phyloP scores from a whole-genome alignment of 92 coral and sea anemone genomes.

The Umimayanthus chanpuru region DNA sequence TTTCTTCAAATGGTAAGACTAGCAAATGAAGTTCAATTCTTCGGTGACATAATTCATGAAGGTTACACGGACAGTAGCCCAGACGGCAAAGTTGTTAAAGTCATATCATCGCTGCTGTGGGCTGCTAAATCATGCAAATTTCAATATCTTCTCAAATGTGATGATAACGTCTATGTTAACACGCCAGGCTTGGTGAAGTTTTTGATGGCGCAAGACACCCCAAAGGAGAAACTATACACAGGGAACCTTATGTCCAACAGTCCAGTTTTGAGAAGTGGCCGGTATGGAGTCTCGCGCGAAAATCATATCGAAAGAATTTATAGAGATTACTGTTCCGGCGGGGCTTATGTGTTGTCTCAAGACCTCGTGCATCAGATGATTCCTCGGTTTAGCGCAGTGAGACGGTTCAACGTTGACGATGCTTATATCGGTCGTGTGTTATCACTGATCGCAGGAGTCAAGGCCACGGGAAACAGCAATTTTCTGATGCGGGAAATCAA shows the following conservation, averaged over 20 bases:
- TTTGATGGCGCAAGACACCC: constrained; percentile 36
- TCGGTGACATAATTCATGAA: constrained; percentile 61
- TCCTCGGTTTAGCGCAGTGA: constrained; percentile 47
- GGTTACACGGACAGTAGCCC: constrained; percentile 38
- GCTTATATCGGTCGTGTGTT: constrained; percentile 51
- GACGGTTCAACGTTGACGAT: constrained; percentile 46
- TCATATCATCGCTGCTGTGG: constrained; percentile 54
- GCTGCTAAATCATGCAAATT: constrained; percentile 54
- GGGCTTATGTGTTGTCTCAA: constrained; percentile 51
- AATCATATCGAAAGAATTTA: constrained; percentile 42
- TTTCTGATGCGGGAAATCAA: constrained; percentile 42
- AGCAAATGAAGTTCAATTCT: constrained; percentile 49
- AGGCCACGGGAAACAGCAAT: constrained; percentile 28
- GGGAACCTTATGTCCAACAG: constrained; percentile 52
- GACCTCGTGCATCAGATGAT: constrained; percentile 44
- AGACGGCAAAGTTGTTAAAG: constrained; percentile 47
- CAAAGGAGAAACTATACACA: constrained; percentile 36
- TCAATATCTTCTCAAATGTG: constrained; percentile 33
- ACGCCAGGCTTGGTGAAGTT: constrained; percentile 48
- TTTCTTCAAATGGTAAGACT: constrained; percentile 34
- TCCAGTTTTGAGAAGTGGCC: constrained; percentile 49
- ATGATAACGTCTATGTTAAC: constrained; percentile 46
- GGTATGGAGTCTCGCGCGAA: constrained; percentile 45
- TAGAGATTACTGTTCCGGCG: constrained; percentile 56
- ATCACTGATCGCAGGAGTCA: constrained; percentile 35